Evolutionary conservation across 1,140 invertebrate genomes (phyloP).

Genomic region (Ostrea edulis): DNA sequence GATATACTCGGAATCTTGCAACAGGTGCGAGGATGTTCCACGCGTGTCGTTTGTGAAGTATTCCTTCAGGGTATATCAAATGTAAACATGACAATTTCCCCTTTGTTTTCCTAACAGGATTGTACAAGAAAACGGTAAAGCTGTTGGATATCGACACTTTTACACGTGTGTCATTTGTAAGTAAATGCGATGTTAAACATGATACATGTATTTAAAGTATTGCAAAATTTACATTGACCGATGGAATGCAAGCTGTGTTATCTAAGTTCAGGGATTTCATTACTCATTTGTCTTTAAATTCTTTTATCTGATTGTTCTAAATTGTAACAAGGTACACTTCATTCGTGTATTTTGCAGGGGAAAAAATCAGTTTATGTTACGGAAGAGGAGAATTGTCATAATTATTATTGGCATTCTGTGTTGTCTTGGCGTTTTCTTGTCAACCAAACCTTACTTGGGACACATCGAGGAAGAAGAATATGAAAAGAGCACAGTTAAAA

Average conservation of each 20-base stretch:
- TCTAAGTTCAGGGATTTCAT: not conserved
- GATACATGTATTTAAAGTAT: no score
- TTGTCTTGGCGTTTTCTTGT: not conserved
- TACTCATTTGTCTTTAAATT: not conserved
- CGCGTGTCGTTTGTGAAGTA: no score
- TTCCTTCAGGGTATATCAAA: no score
- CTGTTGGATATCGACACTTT: no score
- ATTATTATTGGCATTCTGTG: not conserved
- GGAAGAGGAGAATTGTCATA: constrained; percentile 20
- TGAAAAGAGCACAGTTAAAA: not conserved
- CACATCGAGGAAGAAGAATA: not conserved
- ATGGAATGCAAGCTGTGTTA: not conserved
- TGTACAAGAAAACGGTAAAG: no score
- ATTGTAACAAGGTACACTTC: not conserved
- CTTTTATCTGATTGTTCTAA: not conserved
- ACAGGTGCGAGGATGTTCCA: no score
- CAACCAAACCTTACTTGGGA: not conserved
- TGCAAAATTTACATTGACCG: not conserved
- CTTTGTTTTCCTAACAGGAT: no score
- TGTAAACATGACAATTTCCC: no score
- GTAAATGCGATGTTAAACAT: no score
- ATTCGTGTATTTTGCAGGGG: not conserved
- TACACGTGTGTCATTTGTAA: no score
- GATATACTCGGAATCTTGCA: no score
- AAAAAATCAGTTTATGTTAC: not conserved